Evolutionary conservation across 1,140 invertebrate genomes (phyloP).

Genomic region (Formica exsecta): DNA sequence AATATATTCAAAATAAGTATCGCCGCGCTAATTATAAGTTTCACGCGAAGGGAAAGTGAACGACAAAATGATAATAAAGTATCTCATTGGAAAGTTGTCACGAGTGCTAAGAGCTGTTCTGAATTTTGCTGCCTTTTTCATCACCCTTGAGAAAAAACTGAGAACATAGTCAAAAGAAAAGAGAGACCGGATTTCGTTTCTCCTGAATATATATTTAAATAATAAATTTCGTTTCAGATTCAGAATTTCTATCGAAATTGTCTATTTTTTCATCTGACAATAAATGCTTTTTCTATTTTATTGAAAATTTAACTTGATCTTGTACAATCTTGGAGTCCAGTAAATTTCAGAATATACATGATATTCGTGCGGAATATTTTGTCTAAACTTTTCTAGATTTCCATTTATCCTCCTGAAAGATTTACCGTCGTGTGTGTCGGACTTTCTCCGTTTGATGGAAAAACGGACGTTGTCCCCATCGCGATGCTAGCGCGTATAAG

Average conservation of each 20-base stretch:
- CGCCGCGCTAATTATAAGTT: not conserved
- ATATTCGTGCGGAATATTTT: not conserved
- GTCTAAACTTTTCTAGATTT: not conserved
- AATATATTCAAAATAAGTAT: not conserved
- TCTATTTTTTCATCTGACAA: not conserved
- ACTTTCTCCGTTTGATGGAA: constrained; percentile 66
- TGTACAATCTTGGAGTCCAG: not conserved
- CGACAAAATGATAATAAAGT: constrained; percentile 38
- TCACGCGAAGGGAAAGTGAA: constrained; percentile 63
- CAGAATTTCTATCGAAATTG: not conserved
- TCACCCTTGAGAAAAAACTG: constrained; percentile 50
- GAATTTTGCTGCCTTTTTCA: constrained; percentile 45
- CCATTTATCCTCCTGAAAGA: not conserved
- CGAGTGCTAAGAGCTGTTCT: constrained; percentile 6
- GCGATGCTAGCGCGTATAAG: not conserved
- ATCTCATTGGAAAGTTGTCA: constrained; percentile 66
- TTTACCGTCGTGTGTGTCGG: not conserved
- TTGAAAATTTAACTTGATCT: not conserved
- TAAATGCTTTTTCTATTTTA: not conserved
- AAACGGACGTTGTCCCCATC: constrained; percentile 25
- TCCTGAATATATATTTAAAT: not conserved
- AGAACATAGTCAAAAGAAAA: not conserved
- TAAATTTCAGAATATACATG: not conserved
- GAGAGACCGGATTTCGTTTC: not conserved
- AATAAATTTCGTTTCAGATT: not conserved